Percentiles rank a stretch among this genome's conserved stretches.
These are phyloP conservation scores for Tonatia bakeri DNA, from an alignment of 2,113 vertebrate genomes.

Conservation along the genomic window DNA sequence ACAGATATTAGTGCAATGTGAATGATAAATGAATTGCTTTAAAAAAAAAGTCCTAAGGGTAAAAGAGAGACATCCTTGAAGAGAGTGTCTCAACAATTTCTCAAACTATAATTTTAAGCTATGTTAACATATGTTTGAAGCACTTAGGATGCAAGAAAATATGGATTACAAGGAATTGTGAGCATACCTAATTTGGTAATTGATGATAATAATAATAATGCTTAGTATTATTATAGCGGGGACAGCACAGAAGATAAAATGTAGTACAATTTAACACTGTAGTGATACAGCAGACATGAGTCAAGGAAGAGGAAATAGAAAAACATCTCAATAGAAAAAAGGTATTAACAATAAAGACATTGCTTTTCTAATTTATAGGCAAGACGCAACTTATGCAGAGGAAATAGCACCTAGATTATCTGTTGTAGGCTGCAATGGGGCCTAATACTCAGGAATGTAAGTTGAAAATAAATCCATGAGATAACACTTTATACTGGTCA, in stretches of 20 bases:
- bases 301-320: not conserved
- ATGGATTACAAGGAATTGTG: not conserved
- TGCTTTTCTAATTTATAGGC: not conserved
- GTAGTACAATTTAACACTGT: not conserved
- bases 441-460: not conserved
- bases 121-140: not conserved
- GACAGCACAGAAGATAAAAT: not conserved
- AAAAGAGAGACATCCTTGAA: not conserved
- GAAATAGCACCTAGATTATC: not conserved
- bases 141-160: not conserved
- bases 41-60: not conserved
- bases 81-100: not conserved
- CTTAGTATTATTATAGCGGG: not conserved
- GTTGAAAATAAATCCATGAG: not conserved
- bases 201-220: not conserved
- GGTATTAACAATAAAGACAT: not conserved
- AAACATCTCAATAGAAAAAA: not conserved
- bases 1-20: not conserved
- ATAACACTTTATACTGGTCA: not conserved
- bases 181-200: not conserved
- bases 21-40: not conserved
- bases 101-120: not conserved
- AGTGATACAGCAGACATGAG: not conserved
- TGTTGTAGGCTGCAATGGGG: not conserved
- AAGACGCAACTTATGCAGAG: not conserved